Evolutionary conservation across 2,113 vertebrate genomes (phyloP), one percentile per base, ranked within the genome.

Genomic region (Oreochromis aureus): DNA sequence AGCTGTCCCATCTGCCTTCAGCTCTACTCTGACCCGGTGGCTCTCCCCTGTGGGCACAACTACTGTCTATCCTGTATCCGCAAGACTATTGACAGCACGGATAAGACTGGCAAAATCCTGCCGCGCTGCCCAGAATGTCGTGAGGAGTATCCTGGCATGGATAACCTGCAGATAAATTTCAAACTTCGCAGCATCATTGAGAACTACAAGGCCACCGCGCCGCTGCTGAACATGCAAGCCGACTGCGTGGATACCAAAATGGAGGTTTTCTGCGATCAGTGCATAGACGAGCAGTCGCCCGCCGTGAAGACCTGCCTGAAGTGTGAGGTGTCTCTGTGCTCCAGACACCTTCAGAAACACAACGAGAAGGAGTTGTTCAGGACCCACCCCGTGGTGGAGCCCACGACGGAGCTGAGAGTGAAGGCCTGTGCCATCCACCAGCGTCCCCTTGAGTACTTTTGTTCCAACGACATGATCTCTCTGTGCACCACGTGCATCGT

Each of bases 1-100:
- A 96, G 93, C 88, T 96, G 96, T 53, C 91, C 96, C 2, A 96
- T 97, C 84, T 97, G 96, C 87, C 90, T 96, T 1, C 95, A 96
- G 81, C 89, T 97, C 24, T 97, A 83, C 88, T 81, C 44, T 1
- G 88, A 96, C 19, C 96, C 96, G 0, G 90, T 96, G 66, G 85
- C 90, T 30, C 94, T 97, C 41, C 96, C 96, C 10, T 96, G 96
- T 24, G 95, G 96, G 7, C 96, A 97, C 93, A 97, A 94, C 93
- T 96, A 95, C 92, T 97, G 96, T 7, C 80, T 41, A n/a, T 69
- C 15, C 24, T 97, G 96, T 8, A 95, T 97, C 84, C 5, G 2
- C 76, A 85, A 87, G 51, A 85, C 85, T 7, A 32, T 44, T 0
- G 8, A 54, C 5, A 7, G 41, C 10, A 6, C 12, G 2, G 82